These are phyloP conservation scores for Clarias macrocephalus DNA, from an alignment of 2,113 vertebrate species.

Conservation along the genomic window DNA sequence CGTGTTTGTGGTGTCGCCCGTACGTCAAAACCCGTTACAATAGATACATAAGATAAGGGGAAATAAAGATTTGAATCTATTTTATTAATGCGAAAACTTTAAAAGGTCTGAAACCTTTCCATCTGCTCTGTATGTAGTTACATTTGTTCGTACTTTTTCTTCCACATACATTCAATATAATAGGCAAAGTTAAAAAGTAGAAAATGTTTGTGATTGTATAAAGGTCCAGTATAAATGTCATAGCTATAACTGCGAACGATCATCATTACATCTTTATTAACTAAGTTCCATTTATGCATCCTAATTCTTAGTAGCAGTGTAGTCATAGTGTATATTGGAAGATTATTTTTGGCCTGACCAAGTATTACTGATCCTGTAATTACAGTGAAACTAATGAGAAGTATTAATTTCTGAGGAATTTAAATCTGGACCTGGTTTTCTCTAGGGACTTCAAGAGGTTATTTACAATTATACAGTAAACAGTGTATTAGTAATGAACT, in stretches of 20 bases:
- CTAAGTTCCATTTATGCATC: neutral
- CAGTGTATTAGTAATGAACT: conserved; percentile 5
- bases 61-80: too few species aligned
- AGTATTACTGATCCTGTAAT: neutral
- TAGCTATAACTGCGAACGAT: neutral
- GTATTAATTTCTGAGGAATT: neutral
- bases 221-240: neutral
- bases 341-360: neutral
- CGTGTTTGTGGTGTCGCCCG: too few species aligned
- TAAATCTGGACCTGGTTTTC: neutral
- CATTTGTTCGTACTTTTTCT: neutral
- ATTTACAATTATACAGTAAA: neutral
- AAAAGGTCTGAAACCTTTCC: too few species aligned
- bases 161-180: neutral
- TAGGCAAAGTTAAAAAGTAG: neutral
- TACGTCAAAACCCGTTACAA: too few species aligned
- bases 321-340: neutral
- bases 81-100: too few species aligned
- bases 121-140: neutral
- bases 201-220: neutral
- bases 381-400: neutral
- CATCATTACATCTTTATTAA: neutral
- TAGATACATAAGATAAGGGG: too few species aligned
- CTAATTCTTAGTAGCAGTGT: neutral
- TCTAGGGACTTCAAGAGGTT: neutral